These are phyloP conservation scores for Sclerodermus sp. DNA, from an alignment of 2,888 invertebrate species.

Conservation along the genomic window DNA sequence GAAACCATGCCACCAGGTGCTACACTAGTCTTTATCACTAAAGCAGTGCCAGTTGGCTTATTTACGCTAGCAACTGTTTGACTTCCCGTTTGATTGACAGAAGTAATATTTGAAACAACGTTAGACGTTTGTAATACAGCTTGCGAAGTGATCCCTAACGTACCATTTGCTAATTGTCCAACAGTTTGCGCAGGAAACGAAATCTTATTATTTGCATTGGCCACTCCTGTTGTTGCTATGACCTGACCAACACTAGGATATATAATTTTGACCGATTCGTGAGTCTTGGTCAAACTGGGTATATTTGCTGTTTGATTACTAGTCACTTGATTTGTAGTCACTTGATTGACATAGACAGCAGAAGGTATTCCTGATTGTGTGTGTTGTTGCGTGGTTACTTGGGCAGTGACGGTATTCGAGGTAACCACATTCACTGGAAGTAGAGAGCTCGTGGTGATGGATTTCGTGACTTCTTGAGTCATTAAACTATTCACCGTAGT, in stretches of 20 bases:
- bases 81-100: constrained; percentile 33
- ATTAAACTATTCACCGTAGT: constrained; percentile 54
- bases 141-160: constrained; percentile 65
- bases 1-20: constrained; percentile 54
- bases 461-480: constrained; percentile 41
- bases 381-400: constrained; percentile 36
- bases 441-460: constrained; percentile 42
- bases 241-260: constrained; percentile 52
- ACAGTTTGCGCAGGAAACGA: constrained; percentile 66
- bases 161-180: constrained; percentile 68
- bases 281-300: constrained; percentile 30
- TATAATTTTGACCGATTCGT: constrained; percentile 56
- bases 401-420: constrained; percentile 40
- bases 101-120: constrained; percentile 44
- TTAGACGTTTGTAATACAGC: constrained; percentile 62
- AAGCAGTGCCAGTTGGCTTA: constrained; percentile 53
- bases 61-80: constrained; percentile 41
- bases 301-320: constrained; percentile 34
- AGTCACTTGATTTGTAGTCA: constrained; percentile 41
- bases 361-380: constrained; percentile 32
- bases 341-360: constrained; percentile 43
- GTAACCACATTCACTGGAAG: constrained; percentile 47
- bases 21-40: constrained; percentile 57
- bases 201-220: constrained; percentile 64
- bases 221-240: constrained; percentile 50